Base-by-base conservation (phyloP, 2,797 vertebrate species). In the Epinephelus awoara region DNA sequence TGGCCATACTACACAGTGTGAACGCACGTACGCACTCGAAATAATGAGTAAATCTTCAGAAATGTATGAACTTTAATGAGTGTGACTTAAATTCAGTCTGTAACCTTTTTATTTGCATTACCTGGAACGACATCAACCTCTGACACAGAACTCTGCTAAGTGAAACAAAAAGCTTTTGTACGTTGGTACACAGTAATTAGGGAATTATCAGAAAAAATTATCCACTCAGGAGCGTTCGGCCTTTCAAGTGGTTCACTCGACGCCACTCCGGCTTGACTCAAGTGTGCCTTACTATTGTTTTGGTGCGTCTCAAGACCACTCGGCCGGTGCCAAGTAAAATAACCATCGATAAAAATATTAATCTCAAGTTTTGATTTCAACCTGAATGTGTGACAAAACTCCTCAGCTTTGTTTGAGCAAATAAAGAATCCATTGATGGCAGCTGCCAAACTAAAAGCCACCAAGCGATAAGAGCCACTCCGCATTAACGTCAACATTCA, bases 401-500 rank as follows among this genome's bases (percentile, higher is more conserved):
- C 50, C 56, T 70, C 57, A 49, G 63, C 59, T 80, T 34, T 63
- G 27, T 64, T 71, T 38, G 73, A 73, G 23, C 27, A 56, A 79
- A 83, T 63, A 78, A 76, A 72, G 25, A 85, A 75, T 75, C 38
- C 52, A 80, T 62, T 79, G 80, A 87, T 44, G 79, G 76, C 59
- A 57, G 78, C 69, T 71, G 75, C 54, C 62, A 70, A 85, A 67
- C 27, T 82, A 84, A 88, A 88, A 64, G 73, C 69, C 66, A 47
- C 27, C 0, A 38, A 72, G 27, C 47, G 88, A 92, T 91, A 87
- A 89, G 70, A 82, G 68, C 71, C 79, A 72, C 82, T 91, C 72
- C 0, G 6, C 71, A 66, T 80, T 56, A 78, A 86, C 50, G 68
- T 84, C 80, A 89, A 85, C 82, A 73, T 79, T 57, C 58, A 76